Percentiles rank a stretch among this genome's conserved stretches.
Conservation (phyloP, 2,113 vertebrate genomes). For the Astur gentilis region DNA sequence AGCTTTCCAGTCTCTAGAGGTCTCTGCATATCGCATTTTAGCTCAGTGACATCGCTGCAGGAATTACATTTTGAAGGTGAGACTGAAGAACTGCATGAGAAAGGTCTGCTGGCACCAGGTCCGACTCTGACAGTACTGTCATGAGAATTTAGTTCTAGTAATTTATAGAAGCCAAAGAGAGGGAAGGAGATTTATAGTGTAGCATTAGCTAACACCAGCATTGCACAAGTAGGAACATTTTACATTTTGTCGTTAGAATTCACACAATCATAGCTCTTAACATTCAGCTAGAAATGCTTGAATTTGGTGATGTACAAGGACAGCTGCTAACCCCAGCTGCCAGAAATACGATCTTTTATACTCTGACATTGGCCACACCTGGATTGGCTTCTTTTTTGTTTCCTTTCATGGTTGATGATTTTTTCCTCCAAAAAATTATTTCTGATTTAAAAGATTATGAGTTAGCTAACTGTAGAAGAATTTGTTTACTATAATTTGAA, state of each 20-base stretch:
- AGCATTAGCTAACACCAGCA: neutral
- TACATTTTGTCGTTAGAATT: neutral
- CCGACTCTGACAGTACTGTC: neutral
- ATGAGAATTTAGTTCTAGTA: neutral
- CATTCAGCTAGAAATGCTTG: neutral
- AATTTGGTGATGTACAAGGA: neutral
- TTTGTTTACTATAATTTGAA: neutral
- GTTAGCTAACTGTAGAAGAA: neutral
- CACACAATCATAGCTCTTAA: neutral
- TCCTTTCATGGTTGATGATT: neutral
- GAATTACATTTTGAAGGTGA: neutral
- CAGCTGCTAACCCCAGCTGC: neutral
- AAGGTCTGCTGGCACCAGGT: neutral
- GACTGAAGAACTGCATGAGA: neutral
- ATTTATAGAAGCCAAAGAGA: neutral
- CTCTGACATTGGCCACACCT: neutral
- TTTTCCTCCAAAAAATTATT: neutral
- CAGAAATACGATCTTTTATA: neutral
- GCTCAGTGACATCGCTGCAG: neutral
- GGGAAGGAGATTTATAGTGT: neutral
- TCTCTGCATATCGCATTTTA: conserved; percentile 72
- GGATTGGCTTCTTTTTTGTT: neutral
- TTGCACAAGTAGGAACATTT: neutral
- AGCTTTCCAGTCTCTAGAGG: conserved; percentile 71
- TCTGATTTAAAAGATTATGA: neutral